Evolutionary conservation across 2,113 vertebrate genomes (phyloP), one percentile per base, ranked within the genome.

Genomic region (Lasiurus borealis): DNA sequence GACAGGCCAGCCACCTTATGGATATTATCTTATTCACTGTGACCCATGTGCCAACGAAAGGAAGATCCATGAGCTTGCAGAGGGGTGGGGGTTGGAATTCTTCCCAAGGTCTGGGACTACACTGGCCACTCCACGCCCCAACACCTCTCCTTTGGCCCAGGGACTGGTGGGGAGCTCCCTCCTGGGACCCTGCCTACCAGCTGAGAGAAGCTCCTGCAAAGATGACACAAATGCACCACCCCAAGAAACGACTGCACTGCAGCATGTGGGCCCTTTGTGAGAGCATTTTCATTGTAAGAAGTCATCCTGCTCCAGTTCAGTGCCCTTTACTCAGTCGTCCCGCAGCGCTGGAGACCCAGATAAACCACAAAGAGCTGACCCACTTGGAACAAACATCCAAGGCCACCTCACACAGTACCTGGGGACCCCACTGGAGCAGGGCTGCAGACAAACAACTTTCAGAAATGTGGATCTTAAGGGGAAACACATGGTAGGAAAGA

Each of bases 401-500:
- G 1, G 27, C 3, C 5, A 2, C 34, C 10, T 81, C 3, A 6
- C 64, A 27, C 48, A 1, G 57, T 0, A 7, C 18, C 57, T n/a
- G 69, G 13, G 50, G 52, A 50, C 5, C n/a, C 15, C 5, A 13
- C 62, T 8, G 29, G 27, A 12, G 36, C 3, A 5, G 66, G 3
- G 2, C 3, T 2, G 5, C 46, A 64, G 14, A 31, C 27, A 71
- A 1, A 0, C 8, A 27, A 62, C 6, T 13, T 7, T 19, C 52
- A 8, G 68, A 27, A 57, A 46, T 3, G 12, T 64, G 10, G 19
- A 4, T 40, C 40, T 29, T 6, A 10, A 59, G 25, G 57, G n/a
- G 15, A 50, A 50, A 12, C 0, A 0, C 64, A n/a, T 6, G 12
- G 3, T 1, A 10, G n/a, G 10, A 50, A 40, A 19, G 23, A n/a